Base-by-base conservation (phyloP, 2,888 invertebrate genomes). In the Noctuana brunneofusca region DNA sequence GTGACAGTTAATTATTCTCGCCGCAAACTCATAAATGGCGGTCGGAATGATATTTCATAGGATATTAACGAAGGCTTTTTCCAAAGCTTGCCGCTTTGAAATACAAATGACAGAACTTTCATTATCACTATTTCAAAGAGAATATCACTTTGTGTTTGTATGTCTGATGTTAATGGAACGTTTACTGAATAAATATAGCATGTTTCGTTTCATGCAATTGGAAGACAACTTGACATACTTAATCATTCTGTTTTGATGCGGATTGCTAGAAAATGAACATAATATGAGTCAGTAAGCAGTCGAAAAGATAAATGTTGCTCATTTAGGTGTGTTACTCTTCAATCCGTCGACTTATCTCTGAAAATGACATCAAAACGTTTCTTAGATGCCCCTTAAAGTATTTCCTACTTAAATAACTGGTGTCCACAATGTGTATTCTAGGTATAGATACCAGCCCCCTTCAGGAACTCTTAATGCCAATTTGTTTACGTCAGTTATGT, bases 1-100 rank as follows among this genome's bases (percentile, higher is more conserved):
- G 46, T 59, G 59, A 46, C 53, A 54, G 59, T 43, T 60, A 54
- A 60, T 60, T 60, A 60, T 60, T 54, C 35, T 38, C 38, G 38
- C 46, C 38, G 30, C 46, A 48, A 55, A 46, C 43, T 53, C 59
- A 30, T 20, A 53, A 59, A 60, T 54, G 46, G 53, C 59, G 32
- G 46, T 22, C 60, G 53, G 24, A 60, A 54, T 59, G 52, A 53
- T 53, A 53, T 59, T 59, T 59, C 59, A 43, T 59, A 12, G 59
- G 32, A 32, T 59, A 46, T 58, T 58, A 58, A 58, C 41, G 27
- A 41, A 58, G 38, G 12, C 58, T 50, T 38, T 58, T 58, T 58
- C 24, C n/a, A 48, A 3, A 22, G 46, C 20, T 48, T 4, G 41
- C 16, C 38, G 38, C 41, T 41, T 41, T 16, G 41, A 41, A 41